Conservation (phyloP, 2,797 vertebrate genomes). For the Smutsia temminckii region DNA sequence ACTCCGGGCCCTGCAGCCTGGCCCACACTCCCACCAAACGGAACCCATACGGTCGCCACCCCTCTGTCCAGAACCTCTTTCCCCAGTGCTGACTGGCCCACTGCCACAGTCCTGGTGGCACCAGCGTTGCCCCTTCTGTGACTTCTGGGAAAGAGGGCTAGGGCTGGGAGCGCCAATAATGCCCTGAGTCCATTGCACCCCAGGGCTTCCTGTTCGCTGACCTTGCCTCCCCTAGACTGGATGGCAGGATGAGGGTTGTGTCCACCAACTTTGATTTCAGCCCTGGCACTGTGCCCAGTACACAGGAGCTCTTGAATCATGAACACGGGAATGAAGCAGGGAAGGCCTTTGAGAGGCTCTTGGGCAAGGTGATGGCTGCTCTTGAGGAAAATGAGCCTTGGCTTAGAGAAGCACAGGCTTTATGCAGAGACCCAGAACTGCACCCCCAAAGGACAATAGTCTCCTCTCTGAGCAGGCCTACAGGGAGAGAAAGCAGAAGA, state of each 20-base stretch:
- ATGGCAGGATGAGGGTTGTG: not conserved
- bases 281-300: not conserved
- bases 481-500: not conserved
- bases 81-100: not conserved
- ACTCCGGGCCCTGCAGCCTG: not conserved
- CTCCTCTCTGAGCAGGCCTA: not conserved
- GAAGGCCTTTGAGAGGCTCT: not conserved
- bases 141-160: not conserved
- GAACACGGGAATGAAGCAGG: not conserved
- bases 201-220: not conserved
- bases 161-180: not conserved
- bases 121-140: not conserved
- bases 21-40: not conserved
- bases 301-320: not conserved
- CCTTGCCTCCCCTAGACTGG: no score
- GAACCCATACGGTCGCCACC: not conserved
- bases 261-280: not conserved
- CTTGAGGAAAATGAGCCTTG: not conserved
- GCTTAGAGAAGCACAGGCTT: not conserved
- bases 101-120: not conserved
- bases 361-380: not conserved
- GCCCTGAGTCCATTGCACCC: not conserved
- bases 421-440: not conserved
- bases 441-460: not conserved
- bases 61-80: not conserved